phyloP scores from a whole-genome alignment of 2,113 vertebrate species.

The Prunella himalayana region DNA sequence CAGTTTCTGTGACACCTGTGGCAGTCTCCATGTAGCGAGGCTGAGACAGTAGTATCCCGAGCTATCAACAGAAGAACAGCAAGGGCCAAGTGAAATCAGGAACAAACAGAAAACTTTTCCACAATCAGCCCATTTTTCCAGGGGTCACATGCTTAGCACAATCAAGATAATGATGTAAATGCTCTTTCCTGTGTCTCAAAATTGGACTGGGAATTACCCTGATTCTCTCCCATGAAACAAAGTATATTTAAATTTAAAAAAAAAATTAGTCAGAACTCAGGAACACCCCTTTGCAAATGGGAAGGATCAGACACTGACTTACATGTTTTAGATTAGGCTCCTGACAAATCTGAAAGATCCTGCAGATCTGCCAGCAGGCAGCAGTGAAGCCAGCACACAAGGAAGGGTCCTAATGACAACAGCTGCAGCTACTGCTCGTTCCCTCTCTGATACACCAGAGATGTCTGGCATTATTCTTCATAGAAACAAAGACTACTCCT shows the following conservation, averaged over 20 bases:
- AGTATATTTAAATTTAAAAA: neutral
- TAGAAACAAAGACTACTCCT: neutral
- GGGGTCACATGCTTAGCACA: neutral
- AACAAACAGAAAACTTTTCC: neutral
- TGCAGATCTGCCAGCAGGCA: neutral
- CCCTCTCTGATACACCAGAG: neutral
- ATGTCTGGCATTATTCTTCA: neutral
- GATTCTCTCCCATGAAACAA: neutral
- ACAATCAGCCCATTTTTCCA: neutral
- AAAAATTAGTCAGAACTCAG: neutral
- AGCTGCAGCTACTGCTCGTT: rapidly evolving
- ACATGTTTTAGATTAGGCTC: neutral
- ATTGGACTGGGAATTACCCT: neutral
- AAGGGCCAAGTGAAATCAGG: neutral
- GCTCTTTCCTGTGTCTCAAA: neutral
- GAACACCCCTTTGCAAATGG: neutral
- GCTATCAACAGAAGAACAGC: neutral
- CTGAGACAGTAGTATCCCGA: neutral
- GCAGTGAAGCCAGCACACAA: neutral
- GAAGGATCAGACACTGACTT: neutral
- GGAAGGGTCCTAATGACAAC: neutral
- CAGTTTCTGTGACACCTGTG: neutral
- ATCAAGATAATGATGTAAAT: neutral
- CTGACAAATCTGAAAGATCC: neutral
- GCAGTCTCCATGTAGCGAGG: neutral